Evolutionary conservation across 2,113 vertebrate genomes (phyloP), one percentile per base, ranked within the genome.

Genomic region (Brachypodius melanocephalos): DNA sequence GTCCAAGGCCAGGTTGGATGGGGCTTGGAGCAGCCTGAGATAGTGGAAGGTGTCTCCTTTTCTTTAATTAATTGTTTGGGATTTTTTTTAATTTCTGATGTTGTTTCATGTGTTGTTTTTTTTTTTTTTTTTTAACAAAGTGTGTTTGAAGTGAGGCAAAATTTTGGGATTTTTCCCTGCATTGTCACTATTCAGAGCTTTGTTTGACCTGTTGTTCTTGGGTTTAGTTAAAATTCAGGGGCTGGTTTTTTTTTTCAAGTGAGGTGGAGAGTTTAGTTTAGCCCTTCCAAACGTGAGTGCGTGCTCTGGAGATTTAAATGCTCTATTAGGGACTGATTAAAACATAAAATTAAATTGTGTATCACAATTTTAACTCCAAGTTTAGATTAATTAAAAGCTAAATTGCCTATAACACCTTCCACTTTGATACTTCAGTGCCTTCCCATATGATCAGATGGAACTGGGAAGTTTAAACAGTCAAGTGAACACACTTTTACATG

Each of bases 331-430:
- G 80, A 38, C 57, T 91, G 80, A 84, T 92, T 95, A 78, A 87
- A 95, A 79, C 69, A 89, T 80, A 67, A 88, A 93, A 89, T 78
- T 62, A 78, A 93, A 93, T 52, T 87, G 61, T 82, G 12, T 72
- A 36, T 78, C 26, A 59, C 68, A 76, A 82, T 75, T 91, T 71
- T 49, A 58, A 29, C 49, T 95, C 49, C 31, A 63, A 78, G 57
- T 87, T 93, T 87, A 76, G 77, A 81, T 82, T 87, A 90, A 89
- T 93, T 93, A 81, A 87, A 89, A 92, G 29, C 54, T 87, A 75
- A 89, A 92, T 95, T 89, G 52, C 84, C 32, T 89, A 14, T 45
- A 90, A 68, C 69, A 76, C 80, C 84, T 93, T 85, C 45, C n/a
- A 68, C 76, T 92, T 92, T 19, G 86, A 51, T 92, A 84, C 76